These are phyloP conservation scores for Pseudochirops cupreus DNA, from an alignment of 2,797 vertebrate species.

Conservation along the genomic window DNA sequence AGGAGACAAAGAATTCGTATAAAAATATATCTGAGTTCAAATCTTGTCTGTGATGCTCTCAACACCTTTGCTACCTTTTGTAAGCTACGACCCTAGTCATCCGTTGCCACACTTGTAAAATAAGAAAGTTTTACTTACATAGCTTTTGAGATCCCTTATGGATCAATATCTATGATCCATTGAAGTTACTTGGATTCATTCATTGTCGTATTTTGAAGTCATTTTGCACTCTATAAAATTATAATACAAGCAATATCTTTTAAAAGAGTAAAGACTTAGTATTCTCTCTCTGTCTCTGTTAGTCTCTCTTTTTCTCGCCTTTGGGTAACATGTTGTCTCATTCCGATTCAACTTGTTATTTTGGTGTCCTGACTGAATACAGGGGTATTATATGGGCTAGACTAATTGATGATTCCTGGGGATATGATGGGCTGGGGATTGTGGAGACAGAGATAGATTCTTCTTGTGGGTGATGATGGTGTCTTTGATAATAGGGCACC, in stretches of 20 bases:
- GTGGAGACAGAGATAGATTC: neutral
- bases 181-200: neutral
- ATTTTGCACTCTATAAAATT: neutral
- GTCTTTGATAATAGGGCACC: neutral
- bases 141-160: too few relatives aligned
- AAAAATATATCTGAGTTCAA: neutral
- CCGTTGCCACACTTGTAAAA: too few relatives aligned
- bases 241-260: neutral
- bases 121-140: too few relatives aligned
- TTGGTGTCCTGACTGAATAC: neutral
- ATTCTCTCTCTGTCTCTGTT: neutral
- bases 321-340: neutral
- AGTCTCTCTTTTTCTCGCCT: rapidly evolving
- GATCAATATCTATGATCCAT: neutral
- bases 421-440: neutral
- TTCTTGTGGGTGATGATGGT: neutral
- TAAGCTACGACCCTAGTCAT: neutral
- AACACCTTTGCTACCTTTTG: neutral
- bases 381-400: neutral
- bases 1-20: neutral
- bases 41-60: neutral
- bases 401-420: neutral
- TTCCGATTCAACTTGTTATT: neutral
- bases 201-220: neutral
- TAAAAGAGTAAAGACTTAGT: neutral